Conservation (phyloP, 2,113 vertebrate species). For the Promerops cafer region DNA sequence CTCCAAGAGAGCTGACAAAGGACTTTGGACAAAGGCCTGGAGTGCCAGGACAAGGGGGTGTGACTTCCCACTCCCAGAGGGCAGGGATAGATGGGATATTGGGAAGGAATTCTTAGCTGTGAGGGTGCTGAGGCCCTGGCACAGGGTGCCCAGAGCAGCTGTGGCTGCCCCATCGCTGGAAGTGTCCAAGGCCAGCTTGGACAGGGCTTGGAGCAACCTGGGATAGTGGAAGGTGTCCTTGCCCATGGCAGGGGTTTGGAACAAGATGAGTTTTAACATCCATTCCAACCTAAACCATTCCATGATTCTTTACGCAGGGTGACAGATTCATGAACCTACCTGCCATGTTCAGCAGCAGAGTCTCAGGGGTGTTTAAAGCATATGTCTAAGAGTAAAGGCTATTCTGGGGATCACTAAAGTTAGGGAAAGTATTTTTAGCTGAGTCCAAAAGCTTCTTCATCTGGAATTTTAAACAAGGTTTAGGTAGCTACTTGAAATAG, state of each 20-base stretch:
- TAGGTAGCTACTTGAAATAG: background rate
- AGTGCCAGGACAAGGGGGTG: background rate
- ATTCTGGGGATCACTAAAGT: background rate
- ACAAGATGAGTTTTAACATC: background rate
- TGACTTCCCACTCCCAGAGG: background rate
- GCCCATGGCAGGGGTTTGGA: background rate
- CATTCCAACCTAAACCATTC: background rate
- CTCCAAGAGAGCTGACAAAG: background rate
- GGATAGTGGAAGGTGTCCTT: fast-evolving
- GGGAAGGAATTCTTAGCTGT: background rate
- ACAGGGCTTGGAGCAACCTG: fast-evolving
- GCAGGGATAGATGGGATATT: background rate
- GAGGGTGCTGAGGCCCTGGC: background rate
- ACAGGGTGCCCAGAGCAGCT: background rate
- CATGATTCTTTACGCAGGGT: background rate
- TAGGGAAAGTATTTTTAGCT: background rate
- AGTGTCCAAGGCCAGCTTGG: background rate
- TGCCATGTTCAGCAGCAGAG: background rate
- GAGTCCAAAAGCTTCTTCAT: background rate
- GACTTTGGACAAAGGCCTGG: background rate
- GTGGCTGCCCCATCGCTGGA: background rate
- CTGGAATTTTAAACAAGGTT: background rate
- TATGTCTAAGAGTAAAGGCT: background rate
- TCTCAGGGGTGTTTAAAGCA: background rate
- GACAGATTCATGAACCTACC: background rate